A percentile compares a stretch with the other conserved stretches of the same genome.
These are phyloP conservation scores for Psilanteris sp. DNA, from an alignment of 1,140 invertebrate species.

Conservation along the genomic window DNA sequence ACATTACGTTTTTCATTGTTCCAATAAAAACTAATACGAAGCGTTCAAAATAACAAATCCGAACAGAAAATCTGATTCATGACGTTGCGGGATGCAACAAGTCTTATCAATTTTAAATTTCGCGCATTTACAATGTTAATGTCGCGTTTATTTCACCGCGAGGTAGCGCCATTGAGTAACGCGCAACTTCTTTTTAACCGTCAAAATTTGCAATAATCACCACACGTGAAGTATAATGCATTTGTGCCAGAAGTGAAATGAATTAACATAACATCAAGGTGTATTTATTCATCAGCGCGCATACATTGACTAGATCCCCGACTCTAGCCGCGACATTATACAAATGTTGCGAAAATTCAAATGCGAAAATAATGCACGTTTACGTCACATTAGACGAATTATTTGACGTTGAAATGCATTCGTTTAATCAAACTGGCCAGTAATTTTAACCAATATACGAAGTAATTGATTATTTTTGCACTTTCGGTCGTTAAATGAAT, in stretches of 20 bases:
- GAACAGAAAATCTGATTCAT: too few species aligned
- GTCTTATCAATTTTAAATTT: constrained; percentile 11
- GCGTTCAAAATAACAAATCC: too few species aligned
- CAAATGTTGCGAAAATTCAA: constrained; percentile 16
- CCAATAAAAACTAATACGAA: too few species aligned
- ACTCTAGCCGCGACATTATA: neutral
- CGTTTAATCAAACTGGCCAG: neutral
- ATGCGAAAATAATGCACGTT: constrained; percentile 16
- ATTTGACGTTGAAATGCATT: constrained; percentile 1
- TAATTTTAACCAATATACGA: neutral
- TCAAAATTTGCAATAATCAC: constrained; percentile 30
- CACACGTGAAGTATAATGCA: constrained; percentile 2
- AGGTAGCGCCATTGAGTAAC: constrained; percentile 8
- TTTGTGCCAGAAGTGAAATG: constrained; percentile 7
- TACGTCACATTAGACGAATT: constrained; percentile 18
- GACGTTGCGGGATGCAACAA: neutral
- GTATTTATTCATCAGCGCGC: constrained; percentile 18
- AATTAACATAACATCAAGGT: constrained; percentile 22
- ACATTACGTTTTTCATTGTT: too few species aligned
- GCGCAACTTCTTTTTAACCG: constrained; percentile 2
- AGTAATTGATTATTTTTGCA: constrained; percentile 1
- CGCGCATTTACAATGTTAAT: constrained; percentile 17
- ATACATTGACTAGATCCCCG: neutral
- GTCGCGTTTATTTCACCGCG: neutral
- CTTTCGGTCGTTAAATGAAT: neutral